phyloP scores from a whole-genome alignment of 2,797 vertebrate genomes.

The Acipenser ruthenus region DNA sequence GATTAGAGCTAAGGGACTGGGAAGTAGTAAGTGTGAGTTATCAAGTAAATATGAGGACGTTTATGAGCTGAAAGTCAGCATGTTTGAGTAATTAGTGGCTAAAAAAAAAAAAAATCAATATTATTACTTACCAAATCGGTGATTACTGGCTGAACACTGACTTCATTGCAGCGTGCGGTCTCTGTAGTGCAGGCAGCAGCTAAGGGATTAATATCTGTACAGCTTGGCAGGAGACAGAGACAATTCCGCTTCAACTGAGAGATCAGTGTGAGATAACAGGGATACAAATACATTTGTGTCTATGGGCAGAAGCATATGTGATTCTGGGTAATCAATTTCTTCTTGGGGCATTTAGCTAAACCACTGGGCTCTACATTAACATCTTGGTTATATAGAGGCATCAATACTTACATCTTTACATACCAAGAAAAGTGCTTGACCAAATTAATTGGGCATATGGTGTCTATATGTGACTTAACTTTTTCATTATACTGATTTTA shows the following conservation, averaged over 20 bases:
- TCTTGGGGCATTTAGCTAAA: neutral
- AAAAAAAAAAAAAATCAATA: too few relatives aligned
- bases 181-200: conserved; percentile 74
- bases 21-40: neutral
- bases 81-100: neutral
- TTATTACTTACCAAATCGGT: conserved; percentile 74
- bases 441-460: too few relatives aligned
- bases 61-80: neutral
- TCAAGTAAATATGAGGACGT: too few relatives aligned
- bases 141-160: conserved; percentile 72
- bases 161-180: conserved; percentile 68
- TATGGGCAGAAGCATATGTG: neutral
- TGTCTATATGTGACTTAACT: too few relatives aligned
- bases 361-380: neutral
- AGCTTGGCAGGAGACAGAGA: conserved; percentile 49
- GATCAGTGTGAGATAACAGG: neutral
- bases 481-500: too few relatives aligned
- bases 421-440: too few relatives aligned
- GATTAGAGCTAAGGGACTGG: neutral
- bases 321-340: too few relatives aligned
- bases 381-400: neutral
- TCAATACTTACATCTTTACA: too few relatives aligned
- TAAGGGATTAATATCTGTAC: conserved; percentile 79
- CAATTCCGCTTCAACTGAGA: neutral
- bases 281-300: neutral